Conservation (phyloP, 1,140 invertebrate species). For the Physella acuta region DNA sequence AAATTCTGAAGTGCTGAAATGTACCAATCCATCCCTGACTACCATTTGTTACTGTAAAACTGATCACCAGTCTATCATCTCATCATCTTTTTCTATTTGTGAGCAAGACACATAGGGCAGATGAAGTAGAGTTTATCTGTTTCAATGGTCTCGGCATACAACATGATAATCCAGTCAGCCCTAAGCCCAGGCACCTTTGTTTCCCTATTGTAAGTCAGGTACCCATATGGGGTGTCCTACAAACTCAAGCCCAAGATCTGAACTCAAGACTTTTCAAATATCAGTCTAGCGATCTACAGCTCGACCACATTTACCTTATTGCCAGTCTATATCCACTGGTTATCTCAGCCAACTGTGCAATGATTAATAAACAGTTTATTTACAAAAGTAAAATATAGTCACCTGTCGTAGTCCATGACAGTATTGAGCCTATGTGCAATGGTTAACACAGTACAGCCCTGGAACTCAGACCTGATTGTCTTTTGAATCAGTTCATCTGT, state of each 20-base stretch:
- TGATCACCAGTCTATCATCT: too few relatives aligned
- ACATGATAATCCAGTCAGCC: too few relatives aligned
- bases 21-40: too few relatives aligned
- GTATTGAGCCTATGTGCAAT: slow-evolving; percentile 62
- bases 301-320: neutral
- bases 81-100: too few relatives aligned
- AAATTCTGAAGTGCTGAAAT: too few relatives aligned
- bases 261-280: neutral
- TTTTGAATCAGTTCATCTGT: slow-evolving; percentile 61
- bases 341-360: neutral
- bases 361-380: neutral
- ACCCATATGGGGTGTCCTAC: neutral
- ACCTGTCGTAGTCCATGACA: slow-evolving; percentile 44
- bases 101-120: too few relatives aligned
- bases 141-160: too few relatives aligned
- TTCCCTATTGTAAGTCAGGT: neutral
- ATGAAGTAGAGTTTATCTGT: too few relatives aligned
- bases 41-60: too few relatives aligned
- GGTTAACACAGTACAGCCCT: slow-evolving; percentile 45
- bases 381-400: neutral
- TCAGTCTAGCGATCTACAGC: neutral
- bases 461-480: slow-evolving; percentile 54
- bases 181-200: too few relatives aligned
- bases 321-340: neutral
- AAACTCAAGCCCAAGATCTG: neutral